These are phyloP conservation scores for Hemicordylus capensis DNA, from an alignment of 2,113 vertebrate genomes.

Conservation along the genomic window DNA sequence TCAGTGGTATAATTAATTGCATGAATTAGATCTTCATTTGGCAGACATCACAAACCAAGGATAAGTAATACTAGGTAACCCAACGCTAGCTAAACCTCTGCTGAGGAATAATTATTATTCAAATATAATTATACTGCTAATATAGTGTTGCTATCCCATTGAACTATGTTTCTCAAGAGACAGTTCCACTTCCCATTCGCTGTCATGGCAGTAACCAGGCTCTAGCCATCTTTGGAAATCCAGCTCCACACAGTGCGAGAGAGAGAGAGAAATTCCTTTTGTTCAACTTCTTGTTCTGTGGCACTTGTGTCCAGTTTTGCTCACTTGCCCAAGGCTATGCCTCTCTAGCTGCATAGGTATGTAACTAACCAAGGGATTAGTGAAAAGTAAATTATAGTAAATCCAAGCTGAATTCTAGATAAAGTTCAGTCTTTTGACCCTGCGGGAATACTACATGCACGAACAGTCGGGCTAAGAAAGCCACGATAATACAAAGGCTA, in stretches of 20 bases:
- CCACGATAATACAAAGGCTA: neutral
- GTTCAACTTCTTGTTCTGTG: neutral
- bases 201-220: neutral
- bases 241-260: neutral
- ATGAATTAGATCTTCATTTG: neutral
- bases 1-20: neutral
- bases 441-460: neutral
- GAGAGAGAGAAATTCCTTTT: neutral
- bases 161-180: neutral
- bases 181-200: neutral
- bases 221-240: neutral
- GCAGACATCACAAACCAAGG: neutral
- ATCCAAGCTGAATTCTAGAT: constrained; percentile 3
- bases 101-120: neutral
- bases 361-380: neutral
- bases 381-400: neutral
- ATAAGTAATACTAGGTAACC: neutral
- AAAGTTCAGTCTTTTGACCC: neutral
- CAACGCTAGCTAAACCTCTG: neutral
- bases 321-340: neutral
- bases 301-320: neutral
- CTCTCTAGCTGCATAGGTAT: neutral
- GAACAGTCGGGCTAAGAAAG: neutral
- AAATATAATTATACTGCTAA: neutral
- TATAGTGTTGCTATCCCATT: neutral